Base-by-base conservation (phyloP, 2,797 vertebrate species). In the Ammospiza maritima region DNA sequence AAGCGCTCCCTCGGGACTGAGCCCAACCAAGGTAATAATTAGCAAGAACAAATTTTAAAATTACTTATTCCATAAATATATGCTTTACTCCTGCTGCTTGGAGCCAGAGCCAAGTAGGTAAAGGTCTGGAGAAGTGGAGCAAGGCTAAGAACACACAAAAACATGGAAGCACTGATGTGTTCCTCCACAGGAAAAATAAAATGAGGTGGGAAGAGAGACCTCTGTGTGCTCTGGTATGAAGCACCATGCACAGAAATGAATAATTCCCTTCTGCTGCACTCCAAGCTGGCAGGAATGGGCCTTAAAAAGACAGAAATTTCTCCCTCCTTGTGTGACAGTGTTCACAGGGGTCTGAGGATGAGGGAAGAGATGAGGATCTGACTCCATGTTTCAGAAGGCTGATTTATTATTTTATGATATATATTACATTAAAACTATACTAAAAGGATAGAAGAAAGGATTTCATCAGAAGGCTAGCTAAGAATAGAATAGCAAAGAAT, bases 21-120 rank as follows among this genome's bases (percentile, higher is more conserved):
- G 85, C 36, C 29, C 70, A 96, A 94, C 84, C 87, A 94, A 96
- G 83, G 90, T 72, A 97, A 93, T 96, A 95, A 97, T 97, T 97
- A 97, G 83, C 40, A 47, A 88, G 85, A 96, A 77, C 91, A 93
- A 88, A 96, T 94, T 87, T 89, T 80, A 73, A 89, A 96, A 96
- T 79, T 16, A 80, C 74, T 81, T 83, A 40, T 89, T 91, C 92
- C 93, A 94, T 87, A 92, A 96, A 96, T 94, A 90, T 30, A 77
- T 56, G 40, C 78, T 95, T 94, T 85, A 93, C n/a, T 91, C 21
- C 14, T 66, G 58, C 30, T 89, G 67, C 57, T 38, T 1, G 22
- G 61, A 94, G 61, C 57, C 47, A 25, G 29, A 89, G 34, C 62
- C 78, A 94, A 83, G 80, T 26, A 74, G 78, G 89, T 61, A 69